Base-by-base conservation (phyloP, 2,888 invertebrate genomes). In the Timema podura region DNA sequence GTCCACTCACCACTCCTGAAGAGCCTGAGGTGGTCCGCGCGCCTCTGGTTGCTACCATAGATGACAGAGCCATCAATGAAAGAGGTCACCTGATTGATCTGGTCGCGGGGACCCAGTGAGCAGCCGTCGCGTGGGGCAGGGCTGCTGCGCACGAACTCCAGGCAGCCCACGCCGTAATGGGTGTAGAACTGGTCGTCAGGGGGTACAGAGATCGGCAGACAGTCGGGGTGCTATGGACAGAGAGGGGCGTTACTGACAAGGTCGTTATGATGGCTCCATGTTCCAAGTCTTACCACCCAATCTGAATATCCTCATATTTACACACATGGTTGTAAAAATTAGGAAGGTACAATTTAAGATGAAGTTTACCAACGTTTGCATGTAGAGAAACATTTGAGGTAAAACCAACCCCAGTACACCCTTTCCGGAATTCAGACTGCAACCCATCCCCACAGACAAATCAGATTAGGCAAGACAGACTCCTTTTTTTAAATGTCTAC, bases 101-200 rank as follows among this genome's bases (percentile, higher is more conserved):
- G 94, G 77, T 94, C 93, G 2, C 94, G 84, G 84, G 91, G 91
- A 10, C 94, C 93, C 13, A 94, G 83, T 8, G 89, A 86, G 77
- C 94, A 95, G 79, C 92, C 90, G 64, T 91, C 88, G 5, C 89
- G 83, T 2, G 93, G 91, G 0, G 93, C 91, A 0, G 94, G 90
- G 0, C 91, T 91, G 10, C 93, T 93, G 0, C 95, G 84, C 30
- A 92, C 85, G 79, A 95, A 95, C 82, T 94, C 93, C 78, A 95
- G 81, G 77, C 95, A 95, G 1, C 87, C 84, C 2, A 92, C 87
- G 0, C 90, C 90, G 45, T 89, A 84, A 0, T 86, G 86, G 0
- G 88, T 86, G 76, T 91, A 86, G 82, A 92, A 92, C 11, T 88
- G 87, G 80, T 95, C 95, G 45, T 87, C 85, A 0, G 82, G 78